Base-by-base conservation (phyloP, 2,888 invertebrate species). In the Hoplodrina ambigua region DNA sequence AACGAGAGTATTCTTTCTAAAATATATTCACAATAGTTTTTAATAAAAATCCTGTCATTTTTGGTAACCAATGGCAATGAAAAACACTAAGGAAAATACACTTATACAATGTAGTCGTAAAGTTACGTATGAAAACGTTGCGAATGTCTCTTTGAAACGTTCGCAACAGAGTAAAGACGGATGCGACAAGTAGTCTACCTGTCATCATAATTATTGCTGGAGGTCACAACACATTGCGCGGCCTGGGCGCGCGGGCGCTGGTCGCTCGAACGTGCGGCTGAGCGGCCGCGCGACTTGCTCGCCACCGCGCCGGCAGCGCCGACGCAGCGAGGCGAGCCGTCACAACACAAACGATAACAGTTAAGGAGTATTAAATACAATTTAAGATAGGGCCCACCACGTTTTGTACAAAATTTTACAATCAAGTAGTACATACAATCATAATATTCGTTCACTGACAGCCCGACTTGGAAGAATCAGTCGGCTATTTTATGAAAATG, bases 51-150 rank as follows among this genome's bases (percentile, higher is more conserved):
- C 95, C 95, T 96, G 95, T 96, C 95, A 94, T 94, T 94, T 94
- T 95, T 95, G 95, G 95, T 96, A 96, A 96, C 95, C 94, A 94
- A 95, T 96, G 95, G 94, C 95, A 94, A 94, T 93, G 93, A 92
- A 92, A 93, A 94, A 93, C 91, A 88, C 90, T 91, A 92, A 92
- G 90, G 88, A 90, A 80, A 91, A 91, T 91, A 94, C 92, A 93
- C 91, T 92, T 91, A 94, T 83, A 90, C 83, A 86, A 89, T 90
- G 90, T 90, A 87, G 88, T 90, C 89, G 88, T 89, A 90, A 90
- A 93, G 89, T 95, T 95, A 95, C 95, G 95, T 95, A 95, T 94
- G 93, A 88, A 88, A 87, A 79, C 78, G 90, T 85, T 84, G 89
- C 85, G 85, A 80, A 75, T 83, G 78, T 88, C 91, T 94, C 94